Evolutionary conservation across 2,888 invertebrate species (phyloP), one percentile per base, ranked within the genome.

Genomic region (Yponomeuta cagnagella): DNA sequence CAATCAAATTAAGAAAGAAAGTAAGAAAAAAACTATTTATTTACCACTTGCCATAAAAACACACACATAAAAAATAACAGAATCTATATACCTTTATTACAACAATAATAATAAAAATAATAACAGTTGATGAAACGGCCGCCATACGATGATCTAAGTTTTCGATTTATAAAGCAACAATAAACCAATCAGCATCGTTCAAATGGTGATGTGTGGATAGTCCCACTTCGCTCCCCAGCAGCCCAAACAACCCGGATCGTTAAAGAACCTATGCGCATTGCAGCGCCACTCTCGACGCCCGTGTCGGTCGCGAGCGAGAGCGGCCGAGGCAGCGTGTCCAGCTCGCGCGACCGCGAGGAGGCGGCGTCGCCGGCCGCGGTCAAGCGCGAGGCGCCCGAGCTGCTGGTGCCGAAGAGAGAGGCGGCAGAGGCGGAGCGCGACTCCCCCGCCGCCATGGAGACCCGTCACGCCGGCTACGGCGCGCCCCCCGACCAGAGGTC

Each of bases 391-490:
- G 87, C 80, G 82, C 89, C 82, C 87, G 93, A 84, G 80, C 90
- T 95, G 80, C 88, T 95, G 76, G 94, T 95, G 75, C 95, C 95
- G 15, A 96, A 96, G 91, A 93, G 95, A 52, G 95, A 95, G 87
- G 76, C 93, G 92, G 76, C 88, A 87, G 92, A 91, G 84, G 87
- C 90, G 90, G 93, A 95, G 95, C 87, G 94, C 90, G 96, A 96
- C 88, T 96, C 96, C 74, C 3, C 94, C 90, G 94, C 94, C 6
- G 95, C 94, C 79, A 95, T 96, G 94, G 96, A 96, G 82, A 93
- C 95, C 84, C 92, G 93, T 83, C 93, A 93, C 82, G 93, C 93
- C 78, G 93, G 94, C 75, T 95, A 95, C 84, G 94, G 93, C 76
- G 95, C 95, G 84, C 94, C 94, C 81, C 94, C 94, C 74, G 93